Percentiles rank a stretch among this genome's conserved stretches.
Conservation (phyloP, 2,797 vertebrate species). For the Arctocebus calabarensis region DNA sequence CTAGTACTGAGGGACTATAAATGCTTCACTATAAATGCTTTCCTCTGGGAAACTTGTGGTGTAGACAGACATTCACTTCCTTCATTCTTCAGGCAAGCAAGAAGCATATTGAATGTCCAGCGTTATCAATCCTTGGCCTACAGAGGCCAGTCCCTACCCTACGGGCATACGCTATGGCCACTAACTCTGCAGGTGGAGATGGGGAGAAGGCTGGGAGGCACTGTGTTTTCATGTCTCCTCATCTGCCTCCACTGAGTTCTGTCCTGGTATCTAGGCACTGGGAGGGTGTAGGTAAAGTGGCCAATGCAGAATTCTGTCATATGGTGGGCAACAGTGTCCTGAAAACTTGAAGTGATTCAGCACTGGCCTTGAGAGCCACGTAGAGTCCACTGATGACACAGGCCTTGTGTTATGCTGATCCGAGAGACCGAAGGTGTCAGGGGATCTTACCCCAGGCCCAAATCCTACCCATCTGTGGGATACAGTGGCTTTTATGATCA, state of each 20-base stretch:
- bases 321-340: neutral
- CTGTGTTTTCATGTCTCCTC: too few relatives aligned
- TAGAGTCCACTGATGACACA: neutral
- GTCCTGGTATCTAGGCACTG: neutral
- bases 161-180: neutral
- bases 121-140: neutral
- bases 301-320: neutral
- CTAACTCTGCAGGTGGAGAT: too few relatives aligned
- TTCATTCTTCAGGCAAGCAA: neutral
- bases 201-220: neutral
- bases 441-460: too few relatives aligned
- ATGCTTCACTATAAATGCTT: neutral
- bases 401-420: neutral
- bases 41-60: neutral
- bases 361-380: neutral
- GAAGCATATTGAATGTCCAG: fast-evolving
- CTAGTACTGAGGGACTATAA: neutral
- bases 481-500: neutral
- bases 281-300: neutral
- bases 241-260: neutral
- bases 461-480: neutral
- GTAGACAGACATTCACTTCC: neutral
- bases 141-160: neutral
- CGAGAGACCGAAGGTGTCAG: neutral
- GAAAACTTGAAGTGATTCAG: neutral